Evolutionary conservation across 2,797 vertebrate genomes (phyloP).

Genomic region (Malacoraja senta): DNA sequence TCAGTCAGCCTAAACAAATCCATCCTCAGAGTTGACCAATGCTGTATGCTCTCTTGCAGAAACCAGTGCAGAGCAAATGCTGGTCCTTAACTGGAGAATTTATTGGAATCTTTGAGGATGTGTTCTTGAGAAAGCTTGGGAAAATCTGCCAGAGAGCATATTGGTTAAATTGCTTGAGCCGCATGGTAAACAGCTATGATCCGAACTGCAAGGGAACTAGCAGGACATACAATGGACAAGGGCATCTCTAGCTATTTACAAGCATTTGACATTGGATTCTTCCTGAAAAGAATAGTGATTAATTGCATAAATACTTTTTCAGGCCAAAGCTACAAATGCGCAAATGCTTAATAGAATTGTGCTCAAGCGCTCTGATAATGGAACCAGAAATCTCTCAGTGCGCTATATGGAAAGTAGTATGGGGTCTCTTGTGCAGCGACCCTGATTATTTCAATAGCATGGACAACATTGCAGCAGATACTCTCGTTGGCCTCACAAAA

Average conservation of each 20-base stretch:
- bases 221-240: background rate
- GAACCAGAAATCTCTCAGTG: background rate
- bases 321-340: background rate
- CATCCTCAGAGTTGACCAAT: background rate
- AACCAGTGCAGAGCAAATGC: background rate
- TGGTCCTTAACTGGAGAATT: background rate
- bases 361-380: background rate
- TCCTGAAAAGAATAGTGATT: background rate
- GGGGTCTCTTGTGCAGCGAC: background rate
- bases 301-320: background rate
- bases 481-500: background rate
- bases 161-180: background rate
- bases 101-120: background rate
- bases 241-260: background rate
- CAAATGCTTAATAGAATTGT: background rate
- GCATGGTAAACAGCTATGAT: background rate
- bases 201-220: background rate
- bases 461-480: background rate
- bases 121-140: background rate
- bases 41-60: background rate
- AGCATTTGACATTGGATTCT: background rate
- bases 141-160: background rate
- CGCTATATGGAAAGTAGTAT: background rate
- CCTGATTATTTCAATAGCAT: background rate
- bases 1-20: background rate